Evolutionary conservation across 2,888 invertebrate species (phyloP), one percentile per base, ranked within the genome.

Genomic region (Onthophagus sagittarius): DNA sequence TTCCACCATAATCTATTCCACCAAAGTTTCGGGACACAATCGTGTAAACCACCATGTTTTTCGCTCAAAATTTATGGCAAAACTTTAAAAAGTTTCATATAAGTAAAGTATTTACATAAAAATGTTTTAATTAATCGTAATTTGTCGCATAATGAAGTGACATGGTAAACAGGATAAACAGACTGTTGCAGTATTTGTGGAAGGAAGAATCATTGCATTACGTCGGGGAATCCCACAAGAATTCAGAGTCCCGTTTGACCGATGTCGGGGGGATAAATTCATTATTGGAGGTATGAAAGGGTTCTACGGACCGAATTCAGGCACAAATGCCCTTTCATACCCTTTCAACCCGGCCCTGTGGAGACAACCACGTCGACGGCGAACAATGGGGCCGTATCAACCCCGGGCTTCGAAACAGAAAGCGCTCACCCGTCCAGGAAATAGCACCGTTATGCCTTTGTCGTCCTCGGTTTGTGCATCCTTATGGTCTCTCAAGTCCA

Each of bases 341-440:
- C 15, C 71, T 13, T 53, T 69, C 15, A 32, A 53, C 70, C 53
- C 31, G 15, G 14, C n/a, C 63, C 63, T 63, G 70, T 63, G 23
- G 23, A 23, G 23, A 23, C 23, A 23, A 53, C 39, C 11, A 11
- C 39, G 65, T 72, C 69, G 23, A 3, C 72, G 72, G 72, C 64
- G 15, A 64, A 74, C 72, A 74, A 74, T 72, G 67, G 72, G 15
- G 69, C 65, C 67, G 39, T 72, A 74, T 74, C 74, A 74, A 74
- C 72, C 74, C 63, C 70, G 70, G 53, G 69, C 23, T 53, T 7
- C 39, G 5, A 53, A 67, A 65, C 72, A 72, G 70, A 74, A 74
- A 74, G 74, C 72, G 70, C 62, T 74, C 74, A 72, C 14, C 74
- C 72, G 72, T 69, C 74, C 74, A 70, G 70, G 72, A 74, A 74